Conservation (phyloP, 2,797 vertebrate species). For the Balearica regulorum region DNA sequence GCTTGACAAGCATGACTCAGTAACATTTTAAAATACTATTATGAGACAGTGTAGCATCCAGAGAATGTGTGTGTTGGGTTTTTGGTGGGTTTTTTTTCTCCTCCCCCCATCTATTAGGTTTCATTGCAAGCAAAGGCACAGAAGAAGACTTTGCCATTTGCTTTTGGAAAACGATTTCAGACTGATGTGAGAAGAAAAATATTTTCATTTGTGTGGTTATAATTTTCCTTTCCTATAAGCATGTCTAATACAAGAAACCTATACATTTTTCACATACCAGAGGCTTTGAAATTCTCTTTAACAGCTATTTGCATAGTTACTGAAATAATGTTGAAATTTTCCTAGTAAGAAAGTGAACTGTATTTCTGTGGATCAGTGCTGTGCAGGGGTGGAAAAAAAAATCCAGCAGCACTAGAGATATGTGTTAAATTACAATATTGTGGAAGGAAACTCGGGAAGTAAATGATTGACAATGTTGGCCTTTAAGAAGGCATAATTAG, state of each 20-base stretch:
- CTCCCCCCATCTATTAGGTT: neutral
- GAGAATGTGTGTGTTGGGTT: neutral
- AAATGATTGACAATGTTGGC: slow-evolving; percentile 19
- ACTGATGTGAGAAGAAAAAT: neutral
- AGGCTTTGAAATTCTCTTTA: neutral
- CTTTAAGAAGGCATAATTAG: slow-evolving; percentile 15
- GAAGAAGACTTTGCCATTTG: neutral
- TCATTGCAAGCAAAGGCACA: neutral
- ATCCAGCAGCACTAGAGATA: neutral
- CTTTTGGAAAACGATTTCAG: neutral
- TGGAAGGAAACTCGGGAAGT: neutral
- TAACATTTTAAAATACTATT: neutral
- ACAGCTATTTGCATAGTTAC: neutral
- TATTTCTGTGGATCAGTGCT: neutral
- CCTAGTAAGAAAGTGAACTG: neutral
- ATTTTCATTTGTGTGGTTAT: neutral
- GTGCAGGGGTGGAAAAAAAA: neutral
- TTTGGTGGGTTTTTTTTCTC: neutral
- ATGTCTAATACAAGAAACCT: neutral
- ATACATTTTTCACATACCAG: neutral
- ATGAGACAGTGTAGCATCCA: neutral
- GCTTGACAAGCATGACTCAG: neutral
- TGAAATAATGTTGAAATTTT: neutral
- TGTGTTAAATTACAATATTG: neutral
- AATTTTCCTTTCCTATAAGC: neutral